These are phyloP conservation scores for Eilema caniola DNA, from an alignment of 2,888 invertebrate genomes.

Conservation along the genomic window DNA sequence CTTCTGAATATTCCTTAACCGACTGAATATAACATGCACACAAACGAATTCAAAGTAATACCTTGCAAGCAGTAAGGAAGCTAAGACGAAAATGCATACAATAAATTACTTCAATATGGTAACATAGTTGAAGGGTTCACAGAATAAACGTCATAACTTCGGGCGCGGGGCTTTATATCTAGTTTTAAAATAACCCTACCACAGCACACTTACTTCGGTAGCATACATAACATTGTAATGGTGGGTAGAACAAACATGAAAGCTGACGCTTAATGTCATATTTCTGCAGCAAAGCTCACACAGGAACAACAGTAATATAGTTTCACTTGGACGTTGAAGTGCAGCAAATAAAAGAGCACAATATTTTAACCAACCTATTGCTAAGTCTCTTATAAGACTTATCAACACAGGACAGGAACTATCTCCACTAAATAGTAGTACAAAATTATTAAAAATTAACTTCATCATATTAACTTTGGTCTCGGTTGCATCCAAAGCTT, in stretches of 20 bases:
- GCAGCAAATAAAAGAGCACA: background rate
- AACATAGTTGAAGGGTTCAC: background rate
- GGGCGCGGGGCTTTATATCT: background rate
- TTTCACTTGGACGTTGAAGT: background rate
- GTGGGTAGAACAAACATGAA: conserved; percentile 44
- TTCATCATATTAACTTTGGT: background rate
- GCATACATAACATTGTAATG: conserved; percentile 41
- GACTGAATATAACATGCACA: background rate
- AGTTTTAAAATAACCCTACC: conserved; percentile 34
- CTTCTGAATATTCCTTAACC: no score
- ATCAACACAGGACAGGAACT: background rate
- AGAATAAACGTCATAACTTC: background rate
- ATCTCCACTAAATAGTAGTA: background rate
- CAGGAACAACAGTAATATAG: conserved; percentile 3
- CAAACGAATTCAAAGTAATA: background rate
- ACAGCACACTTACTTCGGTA: conserved; percentile 33
- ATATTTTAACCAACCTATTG: background rate
- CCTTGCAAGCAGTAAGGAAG: background rate
- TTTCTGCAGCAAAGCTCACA: conserved; percentile 47
- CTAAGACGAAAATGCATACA: background rate
- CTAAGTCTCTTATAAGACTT: background rate
- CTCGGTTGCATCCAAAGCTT: background rate
- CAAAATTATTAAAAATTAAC: background rate
- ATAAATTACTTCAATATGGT: no score
- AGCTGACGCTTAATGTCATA: no score